A percentile compares a stretch with the other conserved stretches of the same genome.
Conservation (phyloP, 30 jellyfish, hydroid and myxozoan genomes). For the Hydra vulgaris region DNA sequence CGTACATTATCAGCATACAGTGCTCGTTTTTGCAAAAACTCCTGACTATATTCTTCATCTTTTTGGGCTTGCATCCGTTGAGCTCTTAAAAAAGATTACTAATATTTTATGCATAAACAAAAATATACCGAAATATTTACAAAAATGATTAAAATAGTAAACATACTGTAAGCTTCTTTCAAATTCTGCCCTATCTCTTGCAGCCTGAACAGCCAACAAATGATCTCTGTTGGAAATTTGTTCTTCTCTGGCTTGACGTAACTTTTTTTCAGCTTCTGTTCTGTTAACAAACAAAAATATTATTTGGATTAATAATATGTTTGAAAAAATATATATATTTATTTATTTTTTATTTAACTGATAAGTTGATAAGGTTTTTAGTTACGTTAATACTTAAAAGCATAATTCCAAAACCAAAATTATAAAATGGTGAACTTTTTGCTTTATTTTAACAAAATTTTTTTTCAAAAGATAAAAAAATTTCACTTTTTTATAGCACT, state of each 20-base stretch:
- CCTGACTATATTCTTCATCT: slow-evolving; percentile 53
- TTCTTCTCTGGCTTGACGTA: slow-evolving; percentile 85
- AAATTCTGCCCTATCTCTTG: slow-evolving; percentile 97
- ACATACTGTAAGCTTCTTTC: slow-evolving; percentile 83
- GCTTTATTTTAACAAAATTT: too few relatives aligned
- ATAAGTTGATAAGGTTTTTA: too few relatives aligned
- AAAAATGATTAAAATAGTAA: neutral
- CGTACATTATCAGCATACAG: slow-evolving; percentile 75
- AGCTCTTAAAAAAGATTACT: slow-evolving; percentile 34
- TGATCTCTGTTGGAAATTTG: slow-evolving; percentile 74
- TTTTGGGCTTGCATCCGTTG: slow-evolving; percentile 65
- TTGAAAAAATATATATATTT: neutral
- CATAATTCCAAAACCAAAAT: too few relatives aligned
- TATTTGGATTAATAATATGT: neutral
- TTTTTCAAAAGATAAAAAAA: too few relatives aligned
- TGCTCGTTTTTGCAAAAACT: slow-evolving; percentile 29
- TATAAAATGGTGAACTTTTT: too few relatives aligned
- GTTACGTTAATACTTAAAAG: too few relatives aligned
- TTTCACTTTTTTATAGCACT: slow-evolving; percentile 80
- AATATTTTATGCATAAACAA: neutral
- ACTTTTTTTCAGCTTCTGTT: slow-evolving; percentile 55
- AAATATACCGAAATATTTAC: neutral
- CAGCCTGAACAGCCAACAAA: slow-evolving; percentile 96
- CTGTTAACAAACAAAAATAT: slow-evolving; percentile 25
- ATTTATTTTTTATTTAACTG: too few relatives aligned